phyloP scores from a whole-genome alignment of 1,140 invertebrate species.

The Trichonephila clavata region DNA sequence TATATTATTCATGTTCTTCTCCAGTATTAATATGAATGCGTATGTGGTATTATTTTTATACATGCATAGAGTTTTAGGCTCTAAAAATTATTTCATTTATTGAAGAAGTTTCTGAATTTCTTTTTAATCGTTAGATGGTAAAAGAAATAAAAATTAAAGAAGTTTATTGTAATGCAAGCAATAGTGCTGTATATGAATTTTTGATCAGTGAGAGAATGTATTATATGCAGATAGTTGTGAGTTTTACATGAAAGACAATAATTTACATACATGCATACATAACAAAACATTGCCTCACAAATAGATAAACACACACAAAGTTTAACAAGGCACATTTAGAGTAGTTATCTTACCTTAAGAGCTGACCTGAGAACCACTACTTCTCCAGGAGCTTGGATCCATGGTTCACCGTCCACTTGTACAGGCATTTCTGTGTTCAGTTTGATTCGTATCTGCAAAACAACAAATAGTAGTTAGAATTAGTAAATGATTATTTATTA shows the following conservation, averaged over 20 bases:
- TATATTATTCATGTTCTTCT: too few relatives aligned
- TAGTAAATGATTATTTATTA: too few relatives aligned
- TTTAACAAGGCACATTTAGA: neutral
- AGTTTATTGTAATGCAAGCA: neutral
- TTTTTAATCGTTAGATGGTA: neutral
- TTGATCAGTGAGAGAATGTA: constrained; percentile 49
- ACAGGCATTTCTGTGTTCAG: constrained; percentile 97
- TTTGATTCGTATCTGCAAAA: constrained; percentile 84
- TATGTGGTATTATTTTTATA: too few relatives aligned
- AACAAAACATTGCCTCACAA: constrained; percentile 44
- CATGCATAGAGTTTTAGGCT: too few relatives aligned
- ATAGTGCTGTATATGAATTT: neutral
- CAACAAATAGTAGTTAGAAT: neutral
- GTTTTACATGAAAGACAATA: constrained; percentile 34
- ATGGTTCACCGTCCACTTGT: constrained; percentile 99
- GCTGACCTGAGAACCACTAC: constrained; percentile 99
- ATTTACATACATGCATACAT: constrained; percentile 42
- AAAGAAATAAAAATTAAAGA: neutral
- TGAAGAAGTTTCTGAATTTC: neutral
- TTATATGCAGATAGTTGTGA: constrained; percentile 75
- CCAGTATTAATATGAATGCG: too few relatives aligned
- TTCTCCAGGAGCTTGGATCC: constrained; percentile 98
- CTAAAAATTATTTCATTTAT: too few relatives aligned
- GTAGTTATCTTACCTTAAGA: constrained; percentile 90
- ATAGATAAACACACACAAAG: neutral